Evolutionary conservation across 2,888 invertebrate genomes (phyloP).

Genomic region (Lepidonotus clava): DNA sequence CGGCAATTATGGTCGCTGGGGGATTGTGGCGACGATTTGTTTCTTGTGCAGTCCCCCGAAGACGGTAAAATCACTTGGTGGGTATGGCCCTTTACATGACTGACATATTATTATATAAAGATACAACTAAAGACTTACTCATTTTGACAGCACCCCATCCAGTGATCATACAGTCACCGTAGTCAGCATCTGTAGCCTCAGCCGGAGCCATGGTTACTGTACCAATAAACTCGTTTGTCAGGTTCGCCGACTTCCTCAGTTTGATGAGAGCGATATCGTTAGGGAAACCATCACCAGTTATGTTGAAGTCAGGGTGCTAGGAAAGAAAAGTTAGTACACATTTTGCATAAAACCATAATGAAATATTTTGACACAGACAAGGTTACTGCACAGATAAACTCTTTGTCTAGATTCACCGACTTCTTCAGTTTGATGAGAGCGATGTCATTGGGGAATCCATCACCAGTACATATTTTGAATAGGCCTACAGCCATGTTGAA

Average conservation of each 20-base stretch:
- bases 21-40: no score
- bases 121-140: neutral
- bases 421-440: conserved; percentile 60
- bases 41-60: no score
- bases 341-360: neutral
- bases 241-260: conserved; percentile 43
- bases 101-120: neutral
- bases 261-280: conserved; percentile 66
- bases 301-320: conserved; percentile 63
- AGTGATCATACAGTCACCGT: conserved; percentile 60
- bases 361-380: conserved; percentile 44
- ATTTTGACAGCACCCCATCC: conserved; percentile 64
- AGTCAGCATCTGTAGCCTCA: conserved; percentile 44
- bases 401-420: conserved; percentile 22
- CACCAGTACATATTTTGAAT: conserved; percentile 22
- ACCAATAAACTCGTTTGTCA: conserved; percentile 55
- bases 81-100: no score
- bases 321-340: no score
- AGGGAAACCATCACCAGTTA: conserved; percentile 62
- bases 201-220: conserved; percentile 55
- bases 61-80: no score
- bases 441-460: conserved; percentile 67
- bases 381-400: conserved; percentile 53
- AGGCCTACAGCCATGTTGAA: neutral
- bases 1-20: no score